Evolutionary conservation across 2,113 vertebrate genomes (phyloP), one percentile per base, ranked within the genome.

Genomic region (Nipponia nippon): DNA sequence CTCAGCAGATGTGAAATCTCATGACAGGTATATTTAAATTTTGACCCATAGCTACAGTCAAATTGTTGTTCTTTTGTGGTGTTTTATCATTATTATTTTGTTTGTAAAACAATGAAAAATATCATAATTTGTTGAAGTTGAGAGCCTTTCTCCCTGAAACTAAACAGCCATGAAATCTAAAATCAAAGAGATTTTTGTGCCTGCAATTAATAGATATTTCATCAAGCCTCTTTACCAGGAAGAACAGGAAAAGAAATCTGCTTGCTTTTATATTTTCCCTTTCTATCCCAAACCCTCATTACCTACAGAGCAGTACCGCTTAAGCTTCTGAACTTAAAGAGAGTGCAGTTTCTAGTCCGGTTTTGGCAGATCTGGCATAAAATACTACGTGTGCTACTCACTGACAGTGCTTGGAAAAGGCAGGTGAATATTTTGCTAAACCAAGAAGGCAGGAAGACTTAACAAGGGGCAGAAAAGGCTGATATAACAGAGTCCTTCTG

Each of bases 301-400:
- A 44, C 11, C 6, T 72, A 27, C 6, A 38, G 8, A 94, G 10
- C 5, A 55, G 53, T 38, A 55, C 5, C 0, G 0, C 12, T 55
- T 53, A 46, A 93, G 15, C 14, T 85, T 87, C 56, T 56, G 26
- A 50, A 40, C 47, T 38, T 6, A 76, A 73, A 81, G 5, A 70
- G 5, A 21, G 6, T 50, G 21, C 13, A 20, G 9, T 52, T 94
- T 85, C 14, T n/a, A 76, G n/a, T 30, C 30, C 0, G 0, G 2
- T 59, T 91, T 78, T 79, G 29, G 23, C 29, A 69, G 26, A 79
- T 65, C 20, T 47, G 14, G 3, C 29, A 18, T 63, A 67, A 76
- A 92, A 89, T 61, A 49, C 3, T 52, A 14, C 9, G 15, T 40
- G 17, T 29, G 32, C 5, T 81, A 16, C 30, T 89, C 21, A 22